Percentiles rank a stretch among this genome's conserved stretches.
phyloP scores from a whole-genome alignment of 2,888 invertebrate genomes.

The Candidula unifasciata region DNA sequence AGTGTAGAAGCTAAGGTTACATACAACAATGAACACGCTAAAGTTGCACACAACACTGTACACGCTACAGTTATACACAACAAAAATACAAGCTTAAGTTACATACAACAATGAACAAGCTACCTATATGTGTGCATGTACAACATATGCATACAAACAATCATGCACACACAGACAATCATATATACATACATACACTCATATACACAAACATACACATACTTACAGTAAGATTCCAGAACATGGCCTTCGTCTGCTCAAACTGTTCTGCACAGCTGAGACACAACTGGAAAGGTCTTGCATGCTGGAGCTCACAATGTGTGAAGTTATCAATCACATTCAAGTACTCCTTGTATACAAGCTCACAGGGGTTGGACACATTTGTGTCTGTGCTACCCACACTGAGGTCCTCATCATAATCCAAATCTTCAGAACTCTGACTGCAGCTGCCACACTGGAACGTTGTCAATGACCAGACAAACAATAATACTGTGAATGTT shows the following conservation, averaged over 20 bases:
- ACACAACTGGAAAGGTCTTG: slow-evolving; percentile 51
- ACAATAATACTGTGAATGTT: too few species aligned
- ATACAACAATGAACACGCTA: too few species aligned
- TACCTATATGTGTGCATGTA: neutral
- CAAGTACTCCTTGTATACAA: slow-evolving; percentile 23
- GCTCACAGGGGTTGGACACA: slow-evolving; percentile 58
- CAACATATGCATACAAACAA: neutral
- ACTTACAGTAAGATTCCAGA: slow-evolving; percentile 48
- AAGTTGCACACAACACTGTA: neutral
- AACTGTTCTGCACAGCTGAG: slow-evolving; percentile 38
- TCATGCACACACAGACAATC: neutral
- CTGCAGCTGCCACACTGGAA: neutral
- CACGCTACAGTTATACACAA: neutral
- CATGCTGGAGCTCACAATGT: slow-evolving; percentile 33
- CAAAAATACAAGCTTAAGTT: neutral
- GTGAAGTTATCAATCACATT: slow-evolving; percentile 30
- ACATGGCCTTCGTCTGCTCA: slow-evolving; percentile 12
- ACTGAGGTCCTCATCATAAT: neutral
- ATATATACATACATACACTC: neutral
- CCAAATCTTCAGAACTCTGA: neutral
- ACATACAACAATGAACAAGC: too few species aligned
- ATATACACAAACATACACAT: neutral
- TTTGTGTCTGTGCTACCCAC: slow-evolving; percentile 37
- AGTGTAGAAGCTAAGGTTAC: neutral
- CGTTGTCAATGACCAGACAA: neutral